These are phyloP conservation scores for Rhagonycha lutea DNA, from an alignment of 2,888 invertebrate genomes.

Conservation along the genomic window DNA sequence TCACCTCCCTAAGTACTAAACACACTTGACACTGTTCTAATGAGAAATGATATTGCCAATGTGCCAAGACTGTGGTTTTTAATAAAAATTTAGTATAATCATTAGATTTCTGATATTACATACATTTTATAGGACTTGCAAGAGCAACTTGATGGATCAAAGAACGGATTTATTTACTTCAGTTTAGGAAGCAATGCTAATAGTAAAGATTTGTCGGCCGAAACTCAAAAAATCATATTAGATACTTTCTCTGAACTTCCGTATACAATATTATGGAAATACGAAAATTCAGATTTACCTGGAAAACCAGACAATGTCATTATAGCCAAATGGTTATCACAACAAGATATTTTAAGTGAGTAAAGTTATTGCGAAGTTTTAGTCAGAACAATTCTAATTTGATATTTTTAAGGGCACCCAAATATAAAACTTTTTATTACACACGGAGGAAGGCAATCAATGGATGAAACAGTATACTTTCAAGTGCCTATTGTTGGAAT, in stretches of 20 bases:
- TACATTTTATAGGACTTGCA: conserved; percentile 45
- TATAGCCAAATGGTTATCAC: conserved; percentile 52
- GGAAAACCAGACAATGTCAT: conserved; percentile 50
- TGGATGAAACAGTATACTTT: conserved; percentile 53
- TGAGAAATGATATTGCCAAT: no score
- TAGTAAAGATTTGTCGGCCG: conserved; percentile 43
- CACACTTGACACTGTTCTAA: no score
- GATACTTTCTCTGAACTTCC: conserved; percentile 50
- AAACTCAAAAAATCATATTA: conserved; percentile 44
- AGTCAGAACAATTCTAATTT: neutral
- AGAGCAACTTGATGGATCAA: conserved; percentile 45
- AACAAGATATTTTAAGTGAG: conserved; percentile 51
- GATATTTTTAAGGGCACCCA: conserved; percentile 43
- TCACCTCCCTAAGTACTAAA: no score
- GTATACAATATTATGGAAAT: conserved; percentile 56
- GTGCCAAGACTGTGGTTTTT: no score
- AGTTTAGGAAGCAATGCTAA: conserved; percentile 54
- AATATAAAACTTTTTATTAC: conserved; percentile 57
- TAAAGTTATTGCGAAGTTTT: neutral
- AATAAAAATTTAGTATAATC: no score
- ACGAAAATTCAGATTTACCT: conserved; percentile 46
- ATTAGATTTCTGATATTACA: no score
- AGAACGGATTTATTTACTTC: conserved; percentile 52
- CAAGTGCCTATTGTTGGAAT: conserved; percentile 53
- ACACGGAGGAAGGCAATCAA: conserved; percentile 56